phyloP scores from a whole-genome alignment of 2,888 invertebrate species.

The Drosophila trichaetosa region DNA sequence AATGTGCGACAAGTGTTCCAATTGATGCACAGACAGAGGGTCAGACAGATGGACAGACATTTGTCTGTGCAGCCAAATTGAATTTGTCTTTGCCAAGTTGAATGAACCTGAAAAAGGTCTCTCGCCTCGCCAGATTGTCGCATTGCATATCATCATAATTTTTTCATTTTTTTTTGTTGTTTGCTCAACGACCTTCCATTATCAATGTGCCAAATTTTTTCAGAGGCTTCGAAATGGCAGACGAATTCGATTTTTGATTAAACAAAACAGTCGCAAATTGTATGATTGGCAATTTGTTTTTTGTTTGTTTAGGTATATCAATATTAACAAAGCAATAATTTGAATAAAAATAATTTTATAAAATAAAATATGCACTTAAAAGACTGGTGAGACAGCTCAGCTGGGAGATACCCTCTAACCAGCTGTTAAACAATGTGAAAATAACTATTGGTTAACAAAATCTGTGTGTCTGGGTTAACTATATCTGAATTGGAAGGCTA shows the following conservation, averaged over 20 bases:
- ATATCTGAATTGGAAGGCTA: neutral
- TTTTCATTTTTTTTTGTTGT: conserved; percentile 1
- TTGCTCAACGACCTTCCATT: conserved; percentile 8
- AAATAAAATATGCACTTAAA: neutral
- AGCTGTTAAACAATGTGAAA: neutral
- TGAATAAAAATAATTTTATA: neutral
- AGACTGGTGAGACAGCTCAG: neutral
- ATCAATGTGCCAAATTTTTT: conserved; percentile 16
- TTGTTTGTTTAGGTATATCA: neutral
- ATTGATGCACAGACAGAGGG: conserved; percentile 45
- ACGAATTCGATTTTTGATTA: conserved; percentile 3
- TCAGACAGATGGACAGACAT: neutral
- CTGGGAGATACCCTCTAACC: neutral
- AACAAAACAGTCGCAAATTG: conserved; percentile 33
- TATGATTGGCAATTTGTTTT: conserved; percentile 43
- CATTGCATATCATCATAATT: conserved; percentile 35
- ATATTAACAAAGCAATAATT: neutral
- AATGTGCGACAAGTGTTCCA: conserved; percentile 37
- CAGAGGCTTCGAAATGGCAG: neutral
- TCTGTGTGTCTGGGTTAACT: neutral
- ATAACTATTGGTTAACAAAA: neutral
- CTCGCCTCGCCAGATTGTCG: conserved; percentile 37
- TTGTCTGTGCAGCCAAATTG: conserved; percentile 53
- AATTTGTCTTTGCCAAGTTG: conserved; percentile 68
- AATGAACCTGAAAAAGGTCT: conserved; percentile 66